Base-by-base conservation (phyloP, 2,113 vertebrate species). In the Chaetodon trifascialis region DNA sequence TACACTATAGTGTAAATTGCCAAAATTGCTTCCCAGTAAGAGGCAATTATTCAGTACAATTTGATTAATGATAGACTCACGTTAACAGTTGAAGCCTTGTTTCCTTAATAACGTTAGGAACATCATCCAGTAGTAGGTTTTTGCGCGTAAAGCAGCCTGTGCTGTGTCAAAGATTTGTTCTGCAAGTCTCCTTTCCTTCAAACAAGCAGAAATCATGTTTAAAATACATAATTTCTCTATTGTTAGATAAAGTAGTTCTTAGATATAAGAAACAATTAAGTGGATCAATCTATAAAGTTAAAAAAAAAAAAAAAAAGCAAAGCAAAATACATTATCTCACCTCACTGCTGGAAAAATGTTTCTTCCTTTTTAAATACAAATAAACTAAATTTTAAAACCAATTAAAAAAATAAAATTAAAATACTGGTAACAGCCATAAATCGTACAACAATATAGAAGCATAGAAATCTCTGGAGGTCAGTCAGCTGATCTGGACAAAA, bases 401-500 rank as follows among this genome's bases (percentile, higher is more conserved):
- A 47, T 15, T 2, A 47, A 47, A 14, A 47, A 2, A 49, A 38
- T 49, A 11, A 52, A 36, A 72, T 36, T 11, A 30, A 64, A 56
- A 34, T 14, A 1, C 30, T 49, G 4, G 30, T n/a, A 6, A 16
- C 4, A 19, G 38, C 3, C 17, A 49, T 25, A 69, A 70, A 65
- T n/a, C 2, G 1, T 36, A 68, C 42, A 79, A 78, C 65, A 74
- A 77, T 40, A 82, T 11, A 63, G 60, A 64, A 46, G 38, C 34
- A 15, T 14, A 30, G 62, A 73, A 54, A 67, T 77, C 78, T 68
- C 75, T 30, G 10, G 65, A 54, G 87, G 77, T 90, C 79, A 75
- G 82, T 88, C 91, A 90, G 93, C 92, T 93, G 91, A 90, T 89
- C 79, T 72, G 85, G 86, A 83, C 68, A 76, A 89, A 84, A 58